Base-by-base conservation (phyloP, 2,888 invertebrate genomes). In the Anthophora plumipes region DNA sequence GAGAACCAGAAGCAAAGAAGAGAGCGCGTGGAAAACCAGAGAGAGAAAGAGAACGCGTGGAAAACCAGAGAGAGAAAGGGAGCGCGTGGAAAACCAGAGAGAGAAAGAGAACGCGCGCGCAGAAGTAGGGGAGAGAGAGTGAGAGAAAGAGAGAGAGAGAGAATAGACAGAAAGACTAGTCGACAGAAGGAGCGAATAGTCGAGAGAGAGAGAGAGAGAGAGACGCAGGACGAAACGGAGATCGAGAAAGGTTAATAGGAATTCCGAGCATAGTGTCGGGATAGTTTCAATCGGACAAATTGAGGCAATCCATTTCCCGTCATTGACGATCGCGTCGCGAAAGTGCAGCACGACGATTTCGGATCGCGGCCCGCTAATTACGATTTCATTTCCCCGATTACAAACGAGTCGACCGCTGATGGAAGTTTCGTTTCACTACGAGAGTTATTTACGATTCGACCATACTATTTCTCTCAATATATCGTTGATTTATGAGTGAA, bases 261-360 rank as follows among this genome's bases (percentile, higher is more conserved):
- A 91, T 91, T 90, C 89, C 89, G 84, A 87, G 85, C 91, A 90
- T 90, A 88, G 91, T 90, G 89, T 88, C 88, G 87, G 86, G 89
- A 91, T 91, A 91, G 91, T 91, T 91, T 90, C 89, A 88, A 89
- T 88, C 89, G 87, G 88, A 90, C 91, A 90, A 91, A 91, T 91
- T 90, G 91, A 90, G 86, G 90, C 89, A 88, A 91, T 91, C 85
- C 88, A 90, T 91, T 91, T 90, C 84, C 86, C 88, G 80, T 82
- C 86, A 76, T 85, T 85, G 84, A 83, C 82, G 83, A 88, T 74
- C 64, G 41, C 61, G 59, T 43, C 77, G 61, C 80, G 67, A 50
- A 57, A 52, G 55, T 72, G 52, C 60, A 46, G 57, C 43, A 76
- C 57, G 61, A 80, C 82, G 81, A 87, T 86, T 85, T 78, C 64